Evolutionary conservation across 2,888 invertebrate genomes (phyloP).

Genomic region (Metalampra italica): DNA sequence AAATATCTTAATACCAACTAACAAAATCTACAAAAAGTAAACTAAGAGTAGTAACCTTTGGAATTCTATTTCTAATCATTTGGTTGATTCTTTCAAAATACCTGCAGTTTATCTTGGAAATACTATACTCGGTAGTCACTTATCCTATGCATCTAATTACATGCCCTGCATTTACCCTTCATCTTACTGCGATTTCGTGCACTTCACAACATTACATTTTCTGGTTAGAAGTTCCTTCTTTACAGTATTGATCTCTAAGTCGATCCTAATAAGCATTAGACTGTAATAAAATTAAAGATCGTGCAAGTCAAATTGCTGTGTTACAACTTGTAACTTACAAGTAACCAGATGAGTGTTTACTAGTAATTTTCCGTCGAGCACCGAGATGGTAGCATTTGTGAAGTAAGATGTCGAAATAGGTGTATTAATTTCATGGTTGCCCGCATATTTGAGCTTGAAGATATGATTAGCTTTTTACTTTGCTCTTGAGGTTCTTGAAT

Average conservation of each 20-base stretch:
- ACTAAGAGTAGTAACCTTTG: too few species aligned
- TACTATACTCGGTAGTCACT: conserved; percentile 14
- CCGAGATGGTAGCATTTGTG: conserved; percentile 46
- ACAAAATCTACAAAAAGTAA: too few species aligned
- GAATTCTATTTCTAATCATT: not conserved
- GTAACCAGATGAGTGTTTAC: conserved; percentile 29
- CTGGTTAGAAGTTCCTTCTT: not conserved
- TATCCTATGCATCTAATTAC: conserved; percentile 31
- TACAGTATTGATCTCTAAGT: conserved; percentile 8
- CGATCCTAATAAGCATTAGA: not conserved
- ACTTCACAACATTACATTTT: conserved; percentile 7
- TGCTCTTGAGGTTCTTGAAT: not conserved
- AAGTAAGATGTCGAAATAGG: conserved; percentile 51
- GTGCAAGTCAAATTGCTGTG: not conserved
- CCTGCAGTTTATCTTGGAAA: conserved; percentile 12
- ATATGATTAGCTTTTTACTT: not conserved
- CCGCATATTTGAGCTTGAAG: conserved; percentile 36
- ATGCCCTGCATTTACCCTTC: conserved; percentile 28
- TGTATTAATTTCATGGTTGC: conserved; percentile 59
- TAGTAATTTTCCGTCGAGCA: conserved; percentile 43
- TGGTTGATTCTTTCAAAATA: conserved; percentile 7
- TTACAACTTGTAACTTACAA: too few species aligned
- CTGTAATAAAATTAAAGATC: conserved; percentile 1
- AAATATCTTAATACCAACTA: too few species aligned
- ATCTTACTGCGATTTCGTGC: conserved; percentile 24